Percentiles rank a stretch among this genome's conserved stretches.
These are phyloP conservation scores for Phylloscopus collybita DNA, from an alignment of 2,797 vertebrate genomes.

Conservation along the genomic window DNA sequence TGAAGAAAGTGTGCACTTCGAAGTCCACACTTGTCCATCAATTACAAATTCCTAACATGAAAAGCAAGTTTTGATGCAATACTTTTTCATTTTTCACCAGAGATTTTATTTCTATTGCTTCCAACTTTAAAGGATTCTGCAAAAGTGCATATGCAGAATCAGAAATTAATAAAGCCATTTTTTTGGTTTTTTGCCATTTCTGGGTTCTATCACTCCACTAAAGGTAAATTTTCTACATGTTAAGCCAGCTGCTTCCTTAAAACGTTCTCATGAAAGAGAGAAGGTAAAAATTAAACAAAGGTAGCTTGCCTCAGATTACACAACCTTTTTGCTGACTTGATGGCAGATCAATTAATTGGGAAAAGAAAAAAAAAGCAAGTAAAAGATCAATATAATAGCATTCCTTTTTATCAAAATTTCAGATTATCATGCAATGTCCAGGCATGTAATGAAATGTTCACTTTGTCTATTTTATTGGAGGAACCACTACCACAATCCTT, in stretches of 20 bases:
- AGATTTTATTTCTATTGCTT: neutral
- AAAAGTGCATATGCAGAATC: neutral
- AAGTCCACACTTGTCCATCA: neutral
- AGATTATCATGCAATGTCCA: neutral
- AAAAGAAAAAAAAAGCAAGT: neutral
- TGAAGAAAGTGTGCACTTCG: neutral
- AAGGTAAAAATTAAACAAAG: neutral
- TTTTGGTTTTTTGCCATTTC: neutral
- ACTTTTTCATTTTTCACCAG: neutral
- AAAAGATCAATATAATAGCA: neutral
- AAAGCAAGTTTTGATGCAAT: neutral
- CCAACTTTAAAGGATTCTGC: neutral
- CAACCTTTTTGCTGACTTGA: neutral
- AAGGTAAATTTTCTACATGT: neutral
- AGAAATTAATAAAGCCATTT: neutral
- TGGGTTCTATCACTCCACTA: neutral
- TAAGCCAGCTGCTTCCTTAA: neutral
- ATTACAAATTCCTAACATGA: neutral
- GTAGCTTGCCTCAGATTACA: neutral
- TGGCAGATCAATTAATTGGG: neutral
- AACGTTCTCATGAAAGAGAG: neutral
- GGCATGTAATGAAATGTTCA: neutral
- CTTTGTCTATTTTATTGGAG: conserved; percentile 19
- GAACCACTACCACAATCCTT: neutral
- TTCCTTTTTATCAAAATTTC: neutral